These are phyloP conservation scores for Agapornis roseicollis DNA, from an alignment of 2,113 vertebrate species.

Conservation along the genomic window DNA sequence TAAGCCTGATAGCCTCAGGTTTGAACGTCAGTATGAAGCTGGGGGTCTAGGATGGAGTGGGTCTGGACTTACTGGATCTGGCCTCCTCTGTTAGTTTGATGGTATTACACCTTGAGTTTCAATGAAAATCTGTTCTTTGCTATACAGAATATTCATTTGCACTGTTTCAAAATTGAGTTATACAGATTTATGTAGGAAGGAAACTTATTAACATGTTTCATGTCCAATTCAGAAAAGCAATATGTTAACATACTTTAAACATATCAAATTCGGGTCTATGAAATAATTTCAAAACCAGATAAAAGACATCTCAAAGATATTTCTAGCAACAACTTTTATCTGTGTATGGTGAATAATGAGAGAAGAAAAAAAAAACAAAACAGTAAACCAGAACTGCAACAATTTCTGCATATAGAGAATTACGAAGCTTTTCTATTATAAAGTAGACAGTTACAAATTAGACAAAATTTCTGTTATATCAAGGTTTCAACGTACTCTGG, in stretches of 20 bases:
- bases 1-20: neutral
- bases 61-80: neutral
- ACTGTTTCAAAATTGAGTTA: neutral
- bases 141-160: neutral
- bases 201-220: neutral
- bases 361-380: neutral
- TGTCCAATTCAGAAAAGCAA: neutral
- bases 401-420: neutral
- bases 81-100: neutral
- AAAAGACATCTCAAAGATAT: neutral
- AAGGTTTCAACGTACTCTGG: neutral
- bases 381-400: neutral
- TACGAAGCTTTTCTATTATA: neutral
- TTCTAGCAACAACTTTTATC: neutral
- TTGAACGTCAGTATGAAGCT: neutral
- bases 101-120: neutral
- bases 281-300: neutral
- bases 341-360: neutral
- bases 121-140: neutral
- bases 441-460: neutral
- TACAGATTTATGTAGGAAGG: neutral
- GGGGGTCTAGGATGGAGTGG: neutral
- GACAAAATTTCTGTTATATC: neutral
- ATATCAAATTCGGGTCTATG: neutral
- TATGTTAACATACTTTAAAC: neutral